Evolutionary conservation across 2,113 vertebrate genomes (phyloP).

Genomic region (Grammomys dolichurus): DNA sequence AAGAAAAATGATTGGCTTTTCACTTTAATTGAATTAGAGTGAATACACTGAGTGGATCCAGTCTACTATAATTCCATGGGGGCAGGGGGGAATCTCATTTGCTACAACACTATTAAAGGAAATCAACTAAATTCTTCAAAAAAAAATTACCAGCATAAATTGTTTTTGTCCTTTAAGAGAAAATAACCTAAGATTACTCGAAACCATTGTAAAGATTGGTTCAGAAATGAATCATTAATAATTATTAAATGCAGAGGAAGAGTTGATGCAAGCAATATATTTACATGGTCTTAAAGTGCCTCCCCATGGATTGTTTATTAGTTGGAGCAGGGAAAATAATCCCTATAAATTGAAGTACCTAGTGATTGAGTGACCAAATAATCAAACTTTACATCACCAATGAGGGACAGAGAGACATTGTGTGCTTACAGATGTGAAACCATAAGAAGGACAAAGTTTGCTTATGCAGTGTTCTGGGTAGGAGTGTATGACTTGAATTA

Average conservation of each 20-base stretch:
- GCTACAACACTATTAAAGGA: constrained; percentile 15
- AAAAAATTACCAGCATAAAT: constrained; percentile 43
- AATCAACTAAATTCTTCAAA: constrained; percentile 52
- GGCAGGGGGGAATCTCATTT: background rate
- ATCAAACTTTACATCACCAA: constrained; percentile 45
- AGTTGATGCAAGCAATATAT: background rate
- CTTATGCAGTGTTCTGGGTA: background rate
- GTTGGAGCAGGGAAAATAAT: constrained; percentile 19
- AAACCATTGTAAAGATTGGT: constrained; percentile 22
- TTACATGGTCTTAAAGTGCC: constrained; percentile 14
- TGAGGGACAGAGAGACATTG: background rate
- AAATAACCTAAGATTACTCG: constrained; percentile 49
- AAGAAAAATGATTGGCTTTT: constrained; percentile 44
- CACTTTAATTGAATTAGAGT: constrained; percentile 57
- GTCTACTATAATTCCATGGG: background rate
- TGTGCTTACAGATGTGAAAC: constrained; percentile 10
- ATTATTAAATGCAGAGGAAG: background rate
- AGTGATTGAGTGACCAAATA: background rate
- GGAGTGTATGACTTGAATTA: background rate
- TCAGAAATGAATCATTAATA: constrained; percentile 41
- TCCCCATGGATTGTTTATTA: constrained; percentile 18
- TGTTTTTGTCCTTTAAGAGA: constrained; percentile 8
- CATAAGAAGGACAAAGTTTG: background rate
- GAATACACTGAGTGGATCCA: constrained; percentile 24
- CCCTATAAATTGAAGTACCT: constrained; percentile 13